Conservation (phyloP, 1,140 invertebrate species). For the Spodoptera litura region DNA sequence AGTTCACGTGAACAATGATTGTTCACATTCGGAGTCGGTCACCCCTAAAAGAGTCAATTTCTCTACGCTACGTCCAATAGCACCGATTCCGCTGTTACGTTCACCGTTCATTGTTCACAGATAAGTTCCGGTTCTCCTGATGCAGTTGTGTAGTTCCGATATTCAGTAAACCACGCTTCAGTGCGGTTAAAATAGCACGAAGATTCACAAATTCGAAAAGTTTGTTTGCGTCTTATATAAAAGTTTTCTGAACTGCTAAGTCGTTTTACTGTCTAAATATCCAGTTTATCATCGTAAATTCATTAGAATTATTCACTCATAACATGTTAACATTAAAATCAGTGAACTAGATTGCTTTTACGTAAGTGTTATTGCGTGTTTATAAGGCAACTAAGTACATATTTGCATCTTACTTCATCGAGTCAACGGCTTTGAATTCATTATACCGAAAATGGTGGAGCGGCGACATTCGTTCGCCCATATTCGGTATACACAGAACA, state of each 20-base stretch:
- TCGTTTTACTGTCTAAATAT: not conserved
- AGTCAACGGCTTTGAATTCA: slow-evolving; percentile 50
- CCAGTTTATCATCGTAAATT: slow-evolving; percentile 2
- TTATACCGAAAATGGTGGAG: slow-evolving; percentile 45
- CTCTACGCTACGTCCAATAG: slow-evolving; percentile 48
- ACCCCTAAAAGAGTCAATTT: slow-evolving; percentile 56
- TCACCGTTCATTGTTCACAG: slow-evolving; percentile 41
- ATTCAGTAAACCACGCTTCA: slow-evolving; percentile 31
- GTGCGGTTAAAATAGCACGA: not conserved
- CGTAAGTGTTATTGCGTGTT: slow-evolving; percentile 44
- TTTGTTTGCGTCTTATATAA: not conserved
- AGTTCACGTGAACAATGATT: slow-evolving; percentile 54
- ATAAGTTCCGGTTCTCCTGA: slow-evolving; percentile 51
- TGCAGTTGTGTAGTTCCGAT: slow-evolving; percentile 55
- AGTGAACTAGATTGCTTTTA: slow-evolving; percentile 39
- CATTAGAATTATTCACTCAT: slow-evolving; percentile 11
- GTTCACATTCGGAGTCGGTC: slow-evolving; percentile 56
- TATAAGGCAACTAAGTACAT: slow-evolving; percentile 35
- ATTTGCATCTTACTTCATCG: slow-evolving; percentile 45
- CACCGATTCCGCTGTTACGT: slow-evolving; percentile 49
- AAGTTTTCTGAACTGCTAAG: not conserved
- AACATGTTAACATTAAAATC: slow-evolving; percentile 15
- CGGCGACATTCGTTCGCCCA: slow-evolving; percentile 46
- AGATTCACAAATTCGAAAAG: slow-evolving; percentile 5
- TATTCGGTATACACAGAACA: slow-evolving; percentile 47